Evolutionary conservation across 1,140 invertebrate species (phyloP).

Genomic region (Zaprionus davidi): DNA sequence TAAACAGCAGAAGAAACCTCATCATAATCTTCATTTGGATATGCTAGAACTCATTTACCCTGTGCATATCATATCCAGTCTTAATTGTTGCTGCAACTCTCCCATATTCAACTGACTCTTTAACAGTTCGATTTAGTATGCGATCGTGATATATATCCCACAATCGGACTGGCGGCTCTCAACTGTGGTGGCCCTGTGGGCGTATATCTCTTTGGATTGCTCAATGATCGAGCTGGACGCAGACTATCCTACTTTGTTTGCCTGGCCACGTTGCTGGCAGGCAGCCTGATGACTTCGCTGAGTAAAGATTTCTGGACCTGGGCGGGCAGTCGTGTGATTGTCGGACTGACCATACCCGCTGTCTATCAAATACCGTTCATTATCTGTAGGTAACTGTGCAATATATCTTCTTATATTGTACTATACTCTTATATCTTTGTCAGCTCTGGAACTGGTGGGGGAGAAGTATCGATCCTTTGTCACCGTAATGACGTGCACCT

Average conservation of each 20-base stretch:
- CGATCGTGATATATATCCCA: conserved; percentile 92
- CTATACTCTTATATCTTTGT: conserved; percentile 61
- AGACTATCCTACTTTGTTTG: conserved; percentile 93
- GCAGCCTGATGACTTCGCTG: conserved; percentile 91
- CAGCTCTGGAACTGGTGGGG: conserved; percentile 94
- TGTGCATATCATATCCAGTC: neutral
- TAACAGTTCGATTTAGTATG: conserved; percentile 93
- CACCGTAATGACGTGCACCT: conserved; percentile 95
- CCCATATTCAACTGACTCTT: conserved; percentile 27
- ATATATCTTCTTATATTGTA: neutral
- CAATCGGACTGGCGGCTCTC: conserved; percentile 91
- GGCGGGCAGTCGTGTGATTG: conserved; percentile 90
- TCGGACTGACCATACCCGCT: conserved; percentile 94
- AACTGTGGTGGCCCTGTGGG: conserved; percentile 94
- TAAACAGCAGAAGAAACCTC: neutral
- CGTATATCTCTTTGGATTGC: conserved; percentile 92
- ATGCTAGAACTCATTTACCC: conserved; percentile 50
- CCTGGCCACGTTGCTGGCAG: conserved; percentile 90
- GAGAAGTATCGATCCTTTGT: conserved; percentile 95
- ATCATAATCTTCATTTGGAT: conserved; percentile 48
- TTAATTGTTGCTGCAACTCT: neutral
- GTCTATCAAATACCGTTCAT: conserved; percentile 98
- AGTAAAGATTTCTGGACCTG: conserved; percentile 92
- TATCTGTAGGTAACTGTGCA: conserved; percentile 88
- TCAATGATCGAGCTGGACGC: conserved; percentile 93